These are phyloP conservation scores for Atta texana DNA, from an alignment of 1,140 invertebrate species.

Conservation along the genomic window DNA sequence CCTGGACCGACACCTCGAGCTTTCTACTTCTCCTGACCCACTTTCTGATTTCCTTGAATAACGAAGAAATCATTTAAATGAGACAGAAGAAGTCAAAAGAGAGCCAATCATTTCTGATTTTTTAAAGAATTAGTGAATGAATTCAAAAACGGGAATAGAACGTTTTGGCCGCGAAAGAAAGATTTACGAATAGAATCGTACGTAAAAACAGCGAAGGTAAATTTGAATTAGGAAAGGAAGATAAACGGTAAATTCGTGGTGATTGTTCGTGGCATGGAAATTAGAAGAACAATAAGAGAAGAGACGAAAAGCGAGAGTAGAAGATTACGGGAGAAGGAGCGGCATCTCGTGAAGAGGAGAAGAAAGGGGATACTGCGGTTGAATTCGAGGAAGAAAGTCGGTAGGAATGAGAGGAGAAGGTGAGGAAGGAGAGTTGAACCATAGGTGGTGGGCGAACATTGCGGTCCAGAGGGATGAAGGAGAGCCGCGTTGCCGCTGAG, in stretches of 20 bases:
- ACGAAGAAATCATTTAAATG: slow-evolving; percentile 5
- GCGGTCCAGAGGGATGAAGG: slow-evolving; percentile 81
- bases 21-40: not conserved
- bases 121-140: slow-evolving; percentile 26
- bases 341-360: slow-evolving; percentile 47
- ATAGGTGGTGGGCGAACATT: slow-evolving; percentile 78
- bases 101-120: not conserved
- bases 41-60: not conserved
- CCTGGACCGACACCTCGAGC: slow-evolving; percentile 5
- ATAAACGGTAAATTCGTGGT: slow-evolving; percentile 25
- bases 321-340: slow-evolving; percentile 59
- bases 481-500: slow-evolving; percentile 57
- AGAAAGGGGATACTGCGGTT: slow-evolving; percentile 43
- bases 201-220: not conserved
- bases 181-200: not conserved
- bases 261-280: slow-evolving; percentile 45
- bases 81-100: not conserved
- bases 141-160: not conserved
- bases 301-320: slow-evolving; percentile 38
- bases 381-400: slow-evolving; percentile 63
- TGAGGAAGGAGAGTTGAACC: slow-evolving; percentile 50
- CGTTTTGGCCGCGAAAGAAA: not conserved
- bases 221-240: not conserved
- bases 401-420: slow-evolving; percentile 7
- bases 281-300: not conserved